Conservation (phyloP, 2,888 invertebrate genomes). For the Shargacucullia verbasci region DNA sequence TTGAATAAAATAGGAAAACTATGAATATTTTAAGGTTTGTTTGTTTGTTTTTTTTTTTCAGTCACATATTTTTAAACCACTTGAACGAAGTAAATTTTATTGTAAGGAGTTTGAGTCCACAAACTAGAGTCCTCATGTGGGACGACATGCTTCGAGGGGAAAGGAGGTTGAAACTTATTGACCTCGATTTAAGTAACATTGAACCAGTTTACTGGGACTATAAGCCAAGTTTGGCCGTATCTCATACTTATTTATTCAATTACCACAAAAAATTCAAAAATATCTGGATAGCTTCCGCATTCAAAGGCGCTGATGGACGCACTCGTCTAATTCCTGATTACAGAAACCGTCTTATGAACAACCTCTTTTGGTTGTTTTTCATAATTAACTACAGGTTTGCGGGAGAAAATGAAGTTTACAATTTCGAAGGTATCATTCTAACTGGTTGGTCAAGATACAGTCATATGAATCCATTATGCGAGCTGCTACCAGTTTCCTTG, state of each 20-base stretch:
- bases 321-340: slow-evolving; percentile 87
- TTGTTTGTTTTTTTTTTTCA: slow-evolving; percentile 58
- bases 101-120: slow-evolving; percentile 82
- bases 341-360: slow-evolving; percentile 91
- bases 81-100: slow-evolving; percentile 86
- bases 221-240: slow-evolving; percentile 63
- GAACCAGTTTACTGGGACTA: slow-evolving; percentile 94
- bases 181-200: slow-evolving; percentile 82
- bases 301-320: slow-evolving; percentile 92
- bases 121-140: slow-evolving; percentile 92
- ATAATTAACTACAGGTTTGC: slow-evolving; percentile 85
- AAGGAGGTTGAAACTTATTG: slow-evolving; percentile 78
- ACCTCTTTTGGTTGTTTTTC: slow-evolving; percentile 91
- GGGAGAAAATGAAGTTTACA: slow-evolving; percentile 59
- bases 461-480: slow-evolving; percentile 91
- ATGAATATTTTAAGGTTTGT: neutral
- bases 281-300: slow-evolving; percentile 95
- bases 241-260: slow-evolving; percentile 67
- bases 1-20: neutral
- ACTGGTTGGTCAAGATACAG: slow-evolving; percentile 93
- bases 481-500: slow-evolving; percentile 90
- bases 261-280: slow-evolving; percentile 87
- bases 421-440: slow-evolving; percentile 91
- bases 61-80: slow-evolving; percentile 90
- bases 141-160: slow-evolving; percentile 93